Evolutionary conservation across 2,888 invertebrate genomes (phyloP).

Genomic region (Dendrolimus pini): DNA sequence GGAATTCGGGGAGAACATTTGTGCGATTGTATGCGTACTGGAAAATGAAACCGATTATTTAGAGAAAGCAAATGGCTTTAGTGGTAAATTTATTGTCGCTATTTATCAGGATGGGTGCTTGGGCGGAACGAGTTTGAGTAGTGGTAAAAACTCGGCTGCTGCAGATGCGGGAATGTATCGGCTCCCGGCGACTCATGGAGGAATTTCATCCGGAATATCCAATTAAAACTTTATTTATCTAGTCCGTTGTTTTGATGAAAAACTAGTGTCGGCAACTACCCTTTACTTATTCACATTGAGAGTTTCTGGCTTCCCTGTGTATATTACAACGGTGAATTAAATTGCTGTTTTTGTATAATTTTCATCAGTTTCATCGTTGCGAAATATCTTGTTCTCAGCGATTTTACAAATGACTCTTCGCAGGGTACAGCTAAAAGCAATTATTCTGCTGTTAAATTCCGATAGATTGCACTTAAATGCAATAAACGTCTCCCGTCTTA

Average conservation of each 20-base stretch:
- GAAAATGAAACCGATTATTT: constrained; percentile 18
- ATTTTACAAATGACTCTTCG: neutral
- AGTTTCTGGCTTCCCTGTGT: neutral
- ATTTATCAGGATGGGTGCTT: constrained; percentile 36
- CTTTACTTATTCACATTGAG: neutral
- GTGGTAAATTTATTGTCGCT: constrained; percentile 54
- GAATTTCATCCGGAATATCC: constrained; percentile 70
- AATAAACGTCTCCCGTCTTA: constrained; percentile 23
- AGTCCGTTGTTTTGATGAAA: constrained; percentile 26
- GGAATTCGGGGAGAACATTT: too few relatives aligned
- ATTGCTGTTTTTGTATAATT: too few relatives aligned
- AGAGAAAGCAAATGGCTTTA: constrained; percentile 45
- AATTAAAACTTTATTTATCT: constrained; percentile 76
- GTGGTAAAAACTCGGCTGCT: constrained; percentile 62
- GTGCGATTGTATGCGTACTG: too few relatives aligned
- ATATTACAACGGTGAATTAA: neutral
- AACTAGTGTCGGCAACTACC: neutral
- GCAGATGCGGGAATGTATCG: constrained; percentile 67
- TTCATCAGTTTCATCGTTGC: neutral
- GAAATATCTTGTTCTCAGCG: neutral
- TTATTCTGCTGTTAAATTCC: constrained; percentile 22
- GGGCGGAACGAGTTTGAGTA: constrained; percentile 55
- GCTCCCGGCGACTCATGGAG: constrained; percentile 47
- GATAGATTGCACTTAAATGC: constrained; percentile 9
- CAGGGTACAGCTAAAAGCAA: constrained; percentile 13